These are phyloP conservation scores for Lepus timidus DNA, from an alignment of 2,113 vertebrate genomes.

Conservation along the genomic window DNA sequence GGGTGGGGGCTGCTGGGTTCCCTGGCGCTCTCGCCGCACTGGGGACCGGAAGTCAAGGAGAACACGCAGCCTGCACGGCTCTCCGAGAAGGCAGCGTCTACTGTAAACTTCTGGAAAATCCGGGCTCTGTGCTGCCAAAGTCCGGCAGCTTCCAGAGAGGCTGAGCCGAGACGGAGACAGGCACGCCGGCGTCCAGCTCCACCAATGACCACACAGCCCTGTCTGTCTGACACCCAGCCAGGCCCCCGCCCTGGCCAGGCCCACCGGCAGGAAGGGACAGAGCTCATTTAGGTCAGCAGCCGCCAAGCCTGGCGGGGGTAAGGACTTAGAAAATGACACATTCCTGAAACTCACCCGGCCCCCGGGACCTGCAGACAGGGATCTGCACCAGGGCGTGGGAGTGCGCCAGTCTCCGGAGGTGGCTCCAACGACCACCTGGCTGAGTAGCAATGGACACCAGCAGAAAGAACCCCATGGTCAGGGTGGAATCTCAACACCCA, in stretches of 20 bases:
- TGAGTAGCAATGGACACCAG: neutral
- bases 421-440: neutral
- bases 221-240: constrained; percentile 8
- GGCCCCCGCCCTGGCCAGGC: neutral
- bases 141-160: constrained; percentile 56
- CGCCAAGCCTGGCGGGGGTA: neutral
- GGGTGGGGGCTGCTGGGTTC: too few species aligned
- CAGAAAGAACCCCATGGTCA: neutral
- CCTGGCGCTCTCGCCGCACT: neutral
- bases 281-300: neutral
- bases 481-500: neutral
- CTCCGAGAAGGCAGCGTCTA: constrained; percentile 40
- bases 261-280: neutral
- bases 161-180: constrained; percentile 42
- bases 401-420: neutral
- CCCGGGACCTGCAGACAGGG: neutral
- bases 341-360: neutral
- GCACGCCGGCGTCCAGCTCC: neutral
- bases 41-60: neutral
- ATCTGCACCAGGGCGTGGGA: neutral
- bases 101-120: constrained; percentile 73
- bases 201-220: neutral
- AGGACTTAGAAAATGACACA: neutral
- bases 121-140: constrained; percentile 64
- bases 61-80: neutral